phyloP scores from a whole-genome alignment of 2,888 invertebrate species.

The Chironomus tentans region DNA sequence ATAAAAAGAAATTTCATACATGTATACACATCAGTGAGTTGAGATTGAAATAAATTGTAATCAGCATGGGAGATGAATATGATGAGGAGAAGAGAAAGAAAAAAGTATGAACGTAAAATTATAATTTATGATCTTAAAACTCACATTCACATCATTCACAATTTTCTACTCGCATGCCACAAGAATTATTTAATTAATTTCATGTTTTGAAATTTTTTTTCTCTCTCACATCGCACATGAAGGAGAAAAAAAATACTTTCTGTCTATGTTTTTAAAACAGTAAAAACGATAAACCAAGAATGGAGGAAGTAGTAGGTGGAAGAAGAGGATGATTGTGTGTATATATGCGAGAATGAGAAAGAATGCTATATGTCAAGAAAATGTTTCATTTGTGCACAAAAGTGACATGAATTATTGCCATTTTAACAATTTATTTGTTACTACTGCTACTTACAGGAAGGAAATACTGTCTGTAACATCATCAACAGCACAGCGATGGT shows the following conservation, averaged over 20 bases:
- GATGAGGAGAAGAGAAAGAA: too few relatives aligned
- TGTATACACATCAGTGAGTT: background rate
- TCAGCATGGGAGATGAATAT: background rate
- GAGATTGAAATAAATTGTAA: conserved; percentile 1
- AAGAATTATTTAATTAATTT: conserved; percentile 1
- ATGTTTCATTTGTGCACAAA: background rate
- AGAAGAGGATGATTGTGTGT: too few relatives aligned
- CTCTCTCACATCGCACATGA: background rate
- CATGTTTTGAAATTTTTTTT: background rate
- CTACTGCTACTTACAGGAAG: background rate
- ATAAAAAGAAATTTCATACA: background rate
- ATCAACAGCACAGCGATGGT: background rate
- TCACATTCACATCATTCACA: conserved; percentile 1
- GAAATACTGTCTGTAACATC: too few relatives aligned
- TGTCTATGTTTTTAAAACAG: background rate
- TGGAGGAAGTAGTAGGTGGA: background rate
- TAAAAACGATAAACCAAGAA: background rate
- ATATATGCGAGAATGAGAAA: background rate
- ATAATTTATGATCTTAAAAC: background rate
- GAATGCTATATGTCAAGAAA: background rate
- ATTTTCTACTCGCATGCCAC: background rate
- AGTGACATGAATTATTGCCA: background rate
- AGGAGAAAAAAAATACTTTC: background rate
- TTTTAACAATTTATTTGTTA: conserved; percentile 5
- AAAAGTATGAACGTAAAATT: background rate